phyloP scores from a whole-genome alignment of 2,888 invertebrate genomes.

The Oscheius sp. region DNA sequence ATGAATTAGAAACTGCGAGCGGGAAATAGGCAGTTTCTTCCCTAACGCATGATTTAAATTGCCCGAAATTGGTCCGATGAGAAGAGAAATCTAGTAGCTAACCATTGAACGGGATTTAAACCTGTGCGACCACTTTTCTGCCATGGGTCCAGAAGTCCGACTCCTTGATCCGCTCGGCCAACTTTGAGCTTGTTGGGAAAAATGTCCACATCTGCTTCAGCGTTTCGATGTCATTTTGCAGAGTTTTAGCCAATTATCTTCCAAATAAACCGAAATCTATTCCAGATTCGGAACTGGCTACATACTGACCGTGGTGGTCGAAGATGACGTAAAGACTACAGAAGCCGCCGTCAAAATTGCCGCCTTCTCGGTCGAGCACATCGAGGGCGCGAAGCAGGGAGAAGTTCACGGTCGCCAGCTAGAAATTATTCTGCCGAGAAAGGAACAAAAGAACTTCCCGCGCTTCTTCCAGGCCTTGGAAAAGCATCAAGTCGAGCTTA shows the following conservation, averaged over 20 bases:
- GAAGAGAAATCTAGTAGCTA: no score
- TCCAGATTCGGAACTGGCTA: slow-evolving; percentile 63
- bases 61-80: no score
- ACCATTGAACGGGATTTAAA: no score
- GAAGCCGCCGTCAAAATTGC: slow-evolving; percentile 39
- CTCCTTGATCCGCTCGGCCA: background rate
- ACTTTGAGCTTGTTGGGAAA: no score
- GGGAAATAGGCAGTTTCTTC: no score
- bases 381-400: slow-evolving; percentile 13
- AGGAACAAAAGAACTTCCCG: slow-evolving; percentile 52
- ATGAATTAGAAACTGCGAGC: background rate
- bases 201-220: background rate
- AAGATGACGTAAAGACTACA: slow-evolving; percentile 15
- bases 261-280: background rate
- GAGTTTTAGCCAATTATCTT: no score
- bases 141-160: background rate
- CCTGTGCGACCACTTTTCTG: background rate
- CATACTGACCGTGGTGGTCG: slow-evolving; percentile 57
- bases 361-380: background rate
- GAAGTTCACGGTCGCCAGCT: slow-evolving; percentile 47
- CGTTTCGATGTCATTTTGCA: no score
- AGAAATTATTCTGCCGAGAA: slow-evolving; percentile 49
- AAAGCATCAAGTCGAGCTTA: slow-evolving; percentile 34
- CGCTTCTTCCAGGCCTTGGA: slow-evolving; percentile 62
- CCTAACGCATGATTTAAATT: no score